Evolutionary conservation across 2,113 vertebrate genomes (phyloP), one percentile per base, ranked within the genome.

Genomic region (Vanacampus margaritifer): DNA sequence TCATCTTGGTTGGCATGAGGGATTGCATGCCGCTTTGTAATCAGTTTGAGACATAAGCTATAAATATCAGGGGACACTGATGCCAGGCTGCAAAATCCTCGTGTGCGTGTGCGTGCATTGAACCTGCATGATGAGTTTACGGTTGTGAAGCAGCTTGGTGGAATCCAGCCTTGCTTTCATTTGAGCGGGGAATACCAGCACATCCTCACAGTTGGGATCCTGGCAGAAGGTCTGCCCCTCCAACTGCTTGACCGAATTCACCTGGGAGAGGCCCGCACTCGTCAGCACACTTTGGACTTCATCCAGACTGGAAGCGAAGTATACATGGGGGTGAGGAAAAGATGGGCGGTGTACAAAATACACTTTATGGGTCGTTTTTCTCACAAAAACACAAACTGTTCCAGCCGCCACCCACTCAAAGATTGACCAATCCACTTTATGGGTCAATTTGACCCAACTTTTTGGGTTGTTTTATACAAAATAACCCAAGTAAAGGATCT

Each of bases 121-220:
- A 92, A 97, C 97, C 95, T 98, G 95, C 63, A 96, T 77, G 71
- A 96, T 66, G 46, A 97, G 93, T 84, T 91, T 95, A 85, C 85
- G 65, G 39, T 94, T 80, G 35, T 87, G 86, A 65, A 93, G 90
- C 68, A 97, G 91, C 75, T 91, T 86, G 76, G 78, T 91, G 75
- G 85, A 80, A 73, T 83, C 74, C 68, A 97, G 91, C 58, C 92
- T 87, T 73, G 86, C 88, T 89, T 89, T 95, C 75, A 93, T 74
- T 82, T 83, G 85, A 64, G 91, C 82, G 68, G 94, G 95, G 79
- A 98, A 95, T 76, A 94, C 72, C 76, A 98, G 81, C 13, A 92
- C 85, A 84, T 97, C 93, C 1, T 73, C 74, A 77, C 94, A 97
- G 69, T 95, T 95, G 2, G 85, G 83, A 82, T 98, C 95, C 87